Conservation (phyloP, 2,888 invertebrate genomes). For the Mactromeris polynyma region DNA sequence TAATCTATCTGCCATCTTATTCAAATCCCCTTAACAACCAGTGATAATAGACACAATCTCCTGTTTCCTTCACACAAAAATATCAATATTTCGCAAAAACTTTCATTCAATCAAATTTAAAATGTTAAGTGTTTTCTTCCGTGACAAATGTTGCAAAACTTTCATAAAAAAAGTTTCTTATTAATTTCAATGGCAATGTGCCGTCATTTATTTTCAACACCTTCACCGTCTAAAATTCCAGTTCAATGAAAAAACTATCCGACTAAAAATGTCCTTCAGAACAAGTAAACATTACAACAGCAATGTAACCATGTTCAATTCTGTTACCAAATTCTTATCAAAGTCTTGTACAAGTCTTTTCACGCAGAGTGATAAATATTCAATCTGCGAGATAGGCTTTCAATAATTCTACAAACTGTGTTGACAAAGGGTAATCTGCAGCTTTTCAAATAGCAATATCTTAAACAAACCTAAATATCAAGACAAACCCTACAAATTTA, state of each 20-base stretch:
- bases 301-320: neutral
- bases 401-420: conserved; percentile 36
- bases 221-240: too few species aligned
- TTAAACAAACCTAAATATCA: conserved; percentile 42
- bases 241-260: neutral
- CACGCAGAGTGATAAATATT: conserved; percentile 25
- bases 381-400: conserved; percentile 11
- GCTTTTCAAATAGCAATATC: conserved; percentile 53
- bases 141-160: too few species aligned
- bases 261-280: neutral
- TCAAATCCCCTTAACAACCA: neutral
- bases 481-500: neutral
- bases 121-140: too few species aligned
- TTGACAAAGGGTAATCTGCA: conserved; percentile 53
- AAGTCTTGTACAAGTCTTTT: neutral
- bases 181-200: too few species aligned
- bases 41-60: too few species aligned
- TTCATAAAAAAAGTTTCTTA: too few species aligned
- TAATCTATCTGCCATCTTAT: conserved; percentile 26
- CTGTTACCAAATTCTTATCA: conserved; percentile 4
- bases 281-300: neutral
- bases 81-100: too few species aligned
- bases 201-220: too few species aligned
- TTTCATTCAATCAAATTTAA: too few species aligned
- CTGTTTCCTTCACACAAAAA: too few species aligned